A percentile compares a stretch with the other conserved stretches of the same genome.
phyloP scores from a whole-genome alignment of 2,797 vertebrate species.

The Notoglanidium macrostoma region DNA sequence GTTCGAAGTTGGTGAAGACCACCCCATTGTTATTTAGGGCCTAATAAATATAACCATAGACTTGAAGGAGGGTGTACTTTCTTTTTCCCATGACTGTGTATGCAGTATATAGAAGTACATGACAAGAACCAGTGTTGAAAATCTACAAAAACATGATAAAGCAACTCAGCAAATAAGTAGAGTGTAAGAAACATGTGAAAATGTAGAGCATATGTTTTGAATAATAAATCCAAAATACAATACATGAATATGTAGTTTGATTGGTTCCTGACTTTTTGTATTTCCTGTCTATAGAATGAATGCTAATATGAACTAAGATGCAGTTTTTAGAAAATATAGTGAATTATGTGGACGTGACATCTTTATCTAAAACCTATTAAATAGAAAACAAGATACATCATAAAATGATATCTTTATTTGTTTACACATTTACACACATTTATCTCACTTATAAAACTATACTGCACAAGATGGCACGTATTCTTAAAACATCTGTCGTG shows the following conservation, averaged over 20 bases:
- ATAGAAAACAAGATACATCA: neutral
- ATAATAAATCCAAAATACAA: neutral
- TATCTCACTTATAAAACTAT: neutral
- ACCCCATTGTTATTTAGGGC: too few relatives aligned
- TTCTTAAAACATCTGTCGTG: neutral
- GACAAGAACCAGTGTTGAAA: too few relatives aligned
- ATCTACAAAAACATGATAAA: neutral
- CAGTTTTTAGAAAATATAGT: neutral
- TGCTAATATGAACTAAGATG: neutral
- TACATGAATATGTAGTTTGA: neutral
- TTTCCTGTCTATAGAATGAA: neutral
- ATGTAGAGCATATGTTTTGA: neutral
- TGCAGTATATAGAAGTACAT: neutral
- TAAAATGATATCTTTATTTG: neutral
- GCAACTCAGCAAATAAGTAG: neutral
- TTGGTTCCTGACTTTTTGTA: neutral
- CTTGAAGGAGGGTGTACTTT: neutral
- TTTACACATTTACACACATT: neutral
- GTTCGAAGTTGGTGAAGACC: too few relatives aligned
- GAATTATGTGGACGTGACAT: too few relatives aligned
- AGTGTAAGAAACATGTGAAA: neutral
- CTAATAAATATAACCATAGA: too few relatives aligned
- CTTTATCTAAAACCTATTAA: neutral
- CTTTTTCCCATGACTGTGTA: neutral
- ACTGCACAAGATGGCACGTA: neutral